Base-by-base conservation (phyloP, 2,888 invertebrate genomes). In the Candidula unifasciata region DNA sequence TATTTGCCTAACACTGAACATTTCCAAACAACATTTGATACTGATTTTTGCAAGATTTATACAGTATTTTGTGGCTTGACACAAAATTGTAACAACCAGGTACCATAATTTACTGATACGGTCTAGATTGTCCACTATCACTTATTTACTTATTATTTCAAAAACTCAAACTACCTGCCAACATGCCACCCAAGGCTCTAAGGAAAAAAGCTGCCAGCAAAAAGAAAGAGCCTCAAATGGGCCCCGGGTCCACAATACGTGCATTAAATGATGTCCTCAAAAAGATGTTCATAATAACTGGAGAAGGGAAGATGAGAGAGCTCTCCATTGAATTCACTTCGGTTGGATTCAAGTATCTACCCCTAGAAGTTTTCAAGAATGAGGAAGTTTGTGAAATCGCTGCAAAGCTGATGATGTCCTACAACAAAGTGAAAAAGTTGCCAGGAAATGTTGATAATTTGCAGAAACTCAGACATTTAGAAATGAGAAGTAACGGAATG, bases 221-320 rank as follows among this genome's bases (percentile, higher is more conserved):
- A 60, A n/a, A 24, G 27, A 66, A 66, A 44, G 78, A 79, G 33
- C 83, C 69, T n/a, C 76, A 69, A 57, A 77, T 83, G 76, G 93
- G 93, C 0, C 93, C 93, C 0, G 93, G 93, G 33, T 93, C 93
- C 87, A 92, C 91, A 85, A 92, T 93, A 71, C 87, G 89, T 33
- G 91, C 93, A n/a, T 90, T 93, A 24, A 91, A 92, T 8, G 89
- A 89, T 3, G 88, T 89, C 5, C 86, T 91, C 6, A 87, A 90
- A 27, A 88, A 88, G 74, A 89, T 90, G 35, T 88, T 93, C 54
- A 84, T 78, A 10, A 87, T 92, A 80, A 85, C 88, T 5, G 89
- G 89, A 60, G 89, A 87, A 3, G 88, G 88, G 66, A 87, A 60
- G 18, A 85, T 71, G 27, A 81, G 82, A 27, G 78, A 77, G 10